A percentile compares a stretch with the other conserved stretches of the same genome.
Evolutionary conservation across 2,113 vertebrate genomes (phyloP).

Genomic region (Phalacrocorax brasilianus): DNA sequence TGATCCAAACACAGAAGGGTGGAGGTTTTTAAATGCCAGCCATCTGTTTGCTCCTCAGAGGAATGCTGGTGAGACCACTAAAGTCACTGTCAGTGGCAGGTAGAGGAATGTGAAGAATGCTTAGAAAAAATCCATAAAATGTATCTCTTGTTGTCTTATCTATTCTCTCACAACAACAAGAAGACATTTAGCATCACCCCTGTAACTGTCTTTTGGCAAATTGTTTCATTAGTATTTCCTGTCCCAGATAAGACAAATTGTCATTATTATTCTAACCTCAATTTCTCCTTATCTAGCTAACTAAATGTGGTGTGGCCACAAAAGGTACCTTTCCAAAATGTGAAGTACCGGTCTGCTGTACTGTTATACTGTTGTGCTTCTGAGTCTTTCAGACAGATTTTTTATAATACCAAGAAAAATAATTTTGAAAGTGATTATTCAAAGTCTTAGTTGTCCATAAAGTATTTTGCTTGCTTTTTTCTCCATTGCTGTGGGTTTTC

Average conservation of each 20-base stretch:
- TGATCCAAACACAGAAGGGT: neutral
- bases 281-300: neutral
- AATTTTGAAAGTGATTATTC: neutral
- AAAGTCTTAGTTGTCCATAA: neutral
- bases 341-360: neutral
- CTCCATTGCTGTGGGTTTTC: neutral
- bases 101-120: conserved; percentile 53
- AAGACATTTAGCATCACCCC: neutral
- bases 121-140: conserved; percentile 44
- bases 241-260: neutral
- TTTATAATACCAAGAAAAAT: neutral
- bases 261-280: neutral
- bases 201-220: conserved; percentile 43
- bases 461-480: neutral
- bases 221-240: conserved; percentile 39
- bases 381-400: neutral
- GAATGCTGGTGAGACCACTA: conserved; percentile 10
- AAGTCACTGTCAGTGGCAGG: conserved; percentile 2
- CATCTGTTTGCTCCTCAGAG: conserved; percentile 42
- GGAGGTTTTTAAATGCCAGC: conserved; percentile 16
- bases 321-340: neutral
- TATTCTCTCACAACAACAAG: conserved; percentile 9
- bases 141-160: conserved; percentile 45
- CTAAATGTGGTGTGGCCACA: neutral
- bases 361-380: neutral